Base-by-base conservation (phyloP, 2,888 invertebrate genomes). In the Cistogaster globosa region DNA sequence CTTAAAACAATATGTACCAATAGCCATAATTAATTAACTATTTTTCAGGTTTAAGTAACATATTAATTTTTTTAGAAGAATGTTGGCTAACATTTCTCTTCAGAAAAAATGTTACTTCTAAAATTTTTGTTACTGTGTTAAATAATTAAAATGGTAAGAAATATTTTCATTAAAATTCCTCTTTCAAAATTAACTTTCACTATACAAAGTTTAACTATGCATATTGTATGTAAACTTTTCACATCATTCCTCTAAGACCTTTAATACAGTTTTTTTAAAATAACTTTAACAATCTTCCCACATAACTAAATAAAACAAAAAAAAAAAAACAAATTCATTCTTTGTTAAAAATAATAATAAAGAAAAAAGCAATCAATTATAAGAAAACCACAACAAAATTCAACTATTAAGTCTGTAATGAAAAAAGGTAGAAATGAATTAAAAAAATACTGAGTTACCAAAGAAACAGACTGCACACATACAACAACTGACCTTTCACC, bases 161-260 rank as follows among this genome's bases (percentile, higher is more conserved):
- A 7, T 32, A 32, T 32, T 32, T 32, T 32, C 32, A 2, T 55
- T 32, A 20, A 12, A 55, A 32, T 42, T 75, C 5, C 38, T 32
- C 14, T 60, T 11, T 16, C 1, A 22, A 55, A 62, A 48, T 26
- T 14, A 22, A 48, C 60, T 75, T 68, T 81, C 67, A 53, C 67
- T 20, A 12, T 18, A 53, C 38, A 51, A n/a, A n/a, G n/a, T n/a
- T n/a, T n/a, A n/a, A n/a, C n/a, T n/a, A n/a, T n/a, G n/a, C n/a
- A n/a, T n/a, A n/a, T n/a, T n/a, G n/a, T n/a, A n/a, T n/a, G n/a
- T n/a, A n/a, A 26, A 45, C 14, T 69, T 69, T 72, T 22, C 45
- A 51, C 77, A 76, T 74, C 76, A 81, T 81, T 72, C 63, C 72
- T 62, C 62, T 74, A 68, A 62, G 80, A 84, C 76, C 80, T 77